Evolutionary conservation across 2,888 invertebrate species (phyloP).

Genomic region (Amphipoea lucens): DNA sequence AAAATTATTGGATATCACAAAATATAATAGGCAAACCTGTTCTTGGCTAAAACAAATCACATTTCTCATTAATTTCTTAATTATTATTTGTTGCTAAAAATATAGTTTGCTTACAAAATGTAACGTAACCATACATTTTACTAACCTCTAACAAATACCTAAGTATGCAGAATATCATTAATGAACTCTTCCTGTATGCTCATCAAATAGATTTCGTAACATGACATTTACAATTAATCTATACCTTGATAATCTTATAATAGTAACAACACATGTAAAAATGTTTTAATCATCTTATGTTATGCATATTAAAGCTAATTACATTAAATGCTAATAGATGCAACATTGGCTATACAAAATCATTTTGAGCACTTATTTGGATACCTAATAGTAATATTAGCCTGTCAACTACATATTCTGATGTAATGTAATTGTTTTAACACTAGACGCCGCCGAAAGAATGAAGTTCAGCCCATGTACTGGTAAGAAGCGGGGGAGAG

Average conservation of each 20-base stretch:
- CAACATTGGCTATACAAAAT: constrained; percentile 53
- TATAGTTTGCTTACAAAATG: constrained; percentile 32
- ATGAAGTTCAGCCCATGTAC: constrained; percentile 92
- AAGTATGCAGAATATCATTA: constrained; percentile 19
- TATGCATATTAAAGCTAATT: constrained; percentile 63
- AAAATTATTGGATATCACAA: constrained; percentile 80
- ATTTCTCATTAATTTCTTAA: constrained; percentile 49
- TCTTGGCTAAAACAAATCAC: constrained; percentile 71
- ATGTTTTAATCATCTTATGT: constrained; percentile 47
- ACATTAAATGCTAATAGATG: constrained; percentile 63
- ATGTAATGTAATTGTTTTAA: constrained; percentile 53
- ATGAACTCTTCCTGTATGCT: constrained; percentile 10
- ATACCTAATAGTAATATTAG: constrained; percentile 51
- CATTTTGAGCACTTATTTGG: constrained; percentile 64
- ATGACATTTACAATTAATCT: constrained; percentile 26
- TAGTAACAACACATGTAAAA: constrained; percentile 53
- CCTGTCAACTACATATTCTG: constrained; percentile 44
- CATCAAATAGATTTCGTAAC: constrained; percentile 17
- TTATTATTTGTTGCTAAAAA: constrained; percentile 37
- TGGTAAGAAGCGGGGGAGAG: constrained; percentile 95
- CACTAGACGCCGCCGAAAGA: constrained; percentile 55
- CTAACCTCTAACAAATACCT: constrained; percentile 25
- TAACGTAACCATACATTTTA: constrained; percentile 14
- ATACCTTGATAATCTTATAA: constrained; percentile 44
- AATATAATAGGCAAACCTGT: constrained; percentile 68